A percentile compares a stretch with the other conserved stretches of the same genome.
These are phyloP conservation scores for Dipodomys ordii DNA, from an alignment of 2,113 vertebrate genomes.

Conservation along the genomic window DNA sequence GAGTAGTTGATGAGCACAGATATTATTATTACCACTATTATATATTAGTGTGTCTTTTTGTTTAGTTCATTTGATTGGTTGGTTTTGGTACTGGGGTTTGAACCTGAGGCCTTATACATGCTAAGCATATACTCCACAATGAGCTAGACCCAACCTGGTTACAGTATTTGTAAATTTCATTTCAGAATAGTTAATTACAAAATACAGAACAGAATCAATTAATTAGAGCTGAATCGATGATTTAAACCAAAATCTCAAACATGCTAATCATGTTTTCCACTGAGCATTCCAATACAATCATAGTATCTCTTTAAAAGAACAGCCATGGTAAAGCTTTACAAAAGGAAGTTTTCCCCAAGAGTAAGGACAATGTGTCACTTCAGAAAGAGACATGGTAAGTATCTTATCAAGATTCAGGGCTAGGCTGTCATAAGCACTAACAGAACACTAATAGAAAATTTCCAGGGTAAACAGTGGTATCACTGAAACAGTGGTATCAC, in stretches of 20 bases:
- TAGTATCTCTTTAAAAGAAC: too few species aligned
- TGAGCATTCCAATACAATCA: too few species aligned
- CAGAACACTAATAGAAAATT: not conserved
- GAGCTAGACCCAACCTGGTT: not conserved
- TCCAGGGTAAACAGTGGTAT: too few species aligned
- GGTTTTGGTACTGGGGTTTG: not conserved
- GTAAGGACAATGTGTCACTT: not conserved
- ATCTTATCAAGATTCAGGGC: not conserved
- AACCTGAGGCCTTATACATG: not conserved
- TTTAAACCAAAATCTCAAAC: too few species aligned
- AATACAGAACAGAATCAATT: not conserved
- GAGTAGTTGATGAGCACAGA: too few species aligned
- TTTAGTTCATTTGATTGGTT: too few species aligned
- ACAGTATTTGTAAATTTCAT: not conserved
- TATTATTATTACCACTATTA: too few species aligned
- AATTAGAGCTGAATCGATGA: too few species aligned
- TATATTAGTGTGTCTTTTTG: too few species aligned
- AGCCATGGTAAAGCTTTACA: too few species aligned
- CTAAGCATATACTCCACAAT: not conserved
- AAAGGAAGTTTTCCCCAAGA: not conserved
- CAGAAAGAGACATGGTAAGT: not conserved
- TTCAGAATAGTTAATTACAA: constrained; percentile 18
- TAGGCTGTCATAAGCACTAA: not conserved
- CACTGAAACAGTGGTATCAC: too few species aligned
- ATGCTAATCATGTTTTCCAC: too few species aligned